Base-by-base conservation (phyloP, 2,113 vertebrate species). In the Turnix velox region DNA sequence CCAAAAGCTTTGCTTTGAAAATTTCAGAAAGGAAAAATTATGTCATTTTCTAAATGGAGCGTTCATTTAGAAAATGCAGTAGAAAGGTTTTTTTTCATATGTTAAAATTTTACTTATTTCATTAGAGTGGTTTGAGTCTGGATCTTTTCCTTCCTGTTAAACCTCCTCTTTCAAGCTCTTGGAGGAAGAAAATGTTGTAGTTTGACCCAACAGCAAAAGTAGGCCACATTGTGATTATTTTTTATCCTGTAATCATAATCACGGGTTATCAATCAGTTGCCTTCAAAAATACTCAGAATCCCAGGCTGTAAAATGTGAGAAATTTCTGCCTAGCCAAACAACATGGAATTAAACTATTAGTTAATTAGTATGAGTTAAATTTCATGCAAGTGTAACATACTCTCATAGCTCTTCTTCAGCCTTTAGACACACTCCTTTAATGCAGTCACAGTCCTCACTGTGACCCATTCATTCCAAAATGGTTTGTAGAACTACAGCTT, bases 291-390 rank as follows among this genome's bases (percentile, higher is more conserved):
- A 57, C 5, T 79, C 33, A 30, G 48, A 24, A 37, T 90, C 14
- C 23, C 23, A 68, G 69, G 46, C 40, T 51, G 23, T 81, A 61
- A 84, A 84, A 45, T 48, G 2, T 37, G 54, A 79, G 49, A 57
- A 62, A 62, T 84, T 78, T 12, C 13, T 59, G 6, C 27, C 8
- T 40, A 74, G 66, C 30, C 25, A 54, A 20, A 49, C 18, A 61
- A 18, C 0, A 0, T 25, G 40, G 48, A 55, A 46, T 54, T 0
- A n/a, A n/a, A n/a, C n/a, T n/a, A n/a, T n/a, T n/a, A n/a, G 3
- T 71, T 85, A 15, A 74, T 24, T 43, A 78, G 27, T 33, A n/a
- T 67, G 69, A 72, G 28, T 39, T 89, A 63, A 14, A 57, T 71
- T 84, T 59, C 48, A 65, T 87, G 37, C 22, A 72, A n/a, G 20